A percentile compares a stretch with the other conserved stretches of the same genome.
phyloP scores from a whole-genome alignment of 2,113 vertebrate genomes.

The Pandion haliaetus region DNA sequence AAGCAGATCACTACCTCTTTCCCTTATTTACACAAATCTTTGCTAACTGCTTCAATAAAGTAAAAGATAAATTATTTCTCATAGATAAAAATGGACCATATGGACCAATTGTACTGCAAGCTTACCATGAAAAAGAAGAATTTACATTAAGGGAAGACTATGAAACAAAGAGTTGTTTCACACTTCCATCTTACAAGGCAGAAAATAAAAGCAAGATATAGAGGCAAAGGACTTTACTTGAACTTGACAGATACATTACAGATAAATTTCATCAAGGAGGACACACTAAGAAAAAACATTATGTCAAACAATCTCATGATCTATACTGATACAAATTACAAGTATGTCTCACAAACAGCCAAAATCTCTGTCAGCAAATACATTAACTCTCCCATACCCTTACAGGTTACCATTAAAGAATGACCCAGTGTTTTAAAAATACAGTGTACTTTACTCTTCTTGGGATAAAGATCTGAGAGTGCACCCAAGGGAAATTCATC shows the following conservation, averaged over 20 bases:
- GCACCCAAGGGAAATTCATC: background rate
- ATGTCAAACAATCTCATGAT: background rate
- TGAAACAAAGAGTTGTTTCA: conserved; percentile 39
- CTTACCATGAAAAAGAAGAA: conserved; percentile 7
- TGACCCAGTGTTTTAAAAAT: background rate
- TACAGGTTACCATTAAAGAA: background rate
- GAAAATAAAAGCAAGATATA: background rate
- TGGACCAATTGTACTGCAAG: background rate
- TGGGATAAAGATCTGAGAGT: background rate
- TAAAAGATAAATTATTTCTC: background rate
- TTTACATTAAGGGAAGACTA: conserved; percentile 16
- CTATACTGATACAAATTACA: background rate
- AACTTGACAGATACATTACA: background rate
- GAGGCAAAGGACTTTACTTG: background rate
- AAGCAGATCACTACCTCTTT: background rate
- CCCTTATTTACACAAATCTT: background rate
- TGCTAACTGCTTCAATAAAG: background rate
- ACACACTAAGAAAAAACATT: background rate
- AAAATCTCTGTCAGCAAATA: background rate
- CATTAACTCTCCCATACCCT: background rate
- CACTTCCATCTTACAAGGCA: background rate
- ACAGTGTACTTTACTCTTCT: background rate
- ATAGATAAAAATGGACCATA: conserved; percentile 7
- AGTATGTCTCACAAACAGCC: background rate
- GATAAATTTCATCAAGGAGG: background rate